These are phyloP conservation scores for Procavia capensis DNA, from an alignment of 2,113 vertebrate genomes.

Conservation along the genomic window DNA sequence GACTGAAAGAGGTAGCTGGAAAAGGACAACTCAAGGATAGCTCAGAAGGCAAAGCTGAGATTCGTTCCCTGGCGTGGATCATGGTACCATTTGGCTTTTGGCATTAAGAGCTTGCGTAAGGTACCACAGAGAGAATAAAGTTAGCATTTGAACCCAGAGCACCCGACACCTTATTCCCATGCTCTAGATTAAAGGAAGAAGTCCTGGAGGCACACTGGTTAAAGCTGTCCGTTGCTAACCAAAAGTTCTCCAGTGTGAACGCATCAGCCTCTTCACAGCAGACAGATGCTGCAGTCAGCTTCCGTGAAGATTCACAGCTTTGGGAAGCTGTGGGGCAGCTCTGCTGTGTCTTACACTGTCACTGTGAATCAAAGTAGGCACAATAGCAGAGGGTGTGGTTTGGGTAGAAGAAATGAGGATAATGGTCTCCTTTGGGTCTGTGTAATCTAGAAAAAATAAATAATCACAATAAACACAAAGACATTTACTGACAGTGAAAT, in stretches of 20 bases:
- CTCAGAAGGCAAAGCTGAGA: not conserved
- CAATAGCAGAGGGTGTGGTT: too few species aligned
- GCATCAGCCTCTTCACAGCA: too few species aligned
- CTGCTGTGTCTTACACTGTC: too few species aligned
- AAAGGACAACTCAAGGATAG: not conserved
- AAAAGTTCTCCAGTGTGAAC: too few species aligned
- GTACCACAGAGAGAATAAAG: not conserved
- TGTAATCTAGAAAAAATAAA: not conserved
- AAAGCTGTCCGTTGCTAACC: too few species aligned
- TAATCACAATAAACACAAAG: not conserved
- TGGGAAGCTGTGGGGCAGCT: too few species aligned
- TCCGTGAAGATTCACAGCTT: too few species aligned
- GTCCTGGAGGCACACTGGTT: too few species aligned
- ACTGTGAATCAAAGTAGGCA: too few species aligned
- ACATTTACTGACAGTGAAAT: not conserved
- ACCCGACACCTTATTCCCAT: not conserved
- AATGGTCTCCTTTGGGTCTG: not conserved
- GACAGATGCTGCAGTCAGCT: too few species aligned
- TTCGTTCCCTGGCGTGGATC: not conserved
- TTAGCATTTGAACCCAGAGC: not conserved
- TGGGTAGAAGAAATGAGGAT: not conserved
- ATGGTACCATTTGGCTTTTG: not conserved
- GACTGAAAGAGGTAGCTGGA: not conserved
- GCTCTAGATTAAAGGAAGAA: not conserved
- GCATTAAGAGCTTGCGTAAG: not conserved